These are phyloP conservation scores for Brachionus koreanus DNA, from an alignment of 1,140 invertebrate species.

Conservation along the genomic window DNA sequence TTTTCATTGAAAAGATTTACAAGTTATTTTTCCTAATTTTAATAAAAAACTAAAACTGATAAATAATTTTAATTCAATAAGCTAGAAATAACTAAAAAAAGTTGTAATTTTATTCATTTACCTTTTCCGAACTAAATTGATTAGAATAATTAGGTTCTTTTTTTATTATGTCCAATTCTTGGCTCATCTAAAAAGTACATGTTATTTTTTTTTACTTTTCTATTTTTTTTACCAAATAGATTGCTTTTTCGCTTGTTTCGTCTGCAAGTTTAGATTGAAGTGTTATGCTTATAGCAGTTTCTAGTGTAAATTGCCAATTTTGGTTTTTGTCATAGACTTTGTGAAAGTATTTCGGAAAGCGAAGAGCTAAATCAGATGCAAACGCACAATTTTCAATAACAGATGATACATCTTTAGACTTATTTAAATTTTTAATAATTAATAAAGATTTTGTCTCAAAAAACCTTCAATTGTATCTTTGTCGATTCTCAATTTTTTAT, in stretches of 20 bases:
- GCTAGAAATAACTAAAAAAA: too few species aligned
- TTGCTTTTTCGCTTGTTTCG: neutral
- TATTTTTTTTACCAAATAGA: neutral
- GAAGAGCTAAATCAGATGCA: slow-evolving; percentile 24
- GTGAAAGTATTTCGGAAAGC: slow-evolving; percentile 21
- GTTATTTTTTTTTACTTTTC: neutral
- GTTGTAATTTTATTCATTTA: too few species aligned
- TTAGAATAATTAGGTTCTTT: neutral
- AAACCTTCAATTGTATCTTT: neutral
- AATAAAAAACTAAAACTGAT: too few species aligned
- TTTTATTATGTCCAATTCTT: slow-evolving; percentile 19
- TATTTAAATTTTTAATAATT: neutral
- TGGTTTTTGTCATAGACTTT: slow-evolving; percentile 29
- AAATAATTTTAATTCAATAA: too few species aligned
- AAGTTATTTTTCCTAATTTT: too few species aligned
- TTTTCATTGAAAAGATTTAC: too few species aligned
- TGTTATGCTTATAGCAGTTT: neutral
- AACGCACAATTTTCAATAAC: slow-evolving; percentile 15
- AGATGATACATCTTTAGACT: neutral
- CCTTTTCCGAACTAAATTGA: neutral
- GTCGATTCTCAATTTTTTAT: neutral
- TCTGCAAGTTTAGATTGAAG: neutral
- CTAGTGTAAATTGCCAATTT: slow-evolving; percentile 3
- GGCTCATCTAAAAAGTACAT: neutral
- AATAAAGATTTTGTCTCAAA: neutral